Base-by-base conservation (phyloP, 2,797 vertebrate genomes). In the Hemibagrus guttatus region DNA sequence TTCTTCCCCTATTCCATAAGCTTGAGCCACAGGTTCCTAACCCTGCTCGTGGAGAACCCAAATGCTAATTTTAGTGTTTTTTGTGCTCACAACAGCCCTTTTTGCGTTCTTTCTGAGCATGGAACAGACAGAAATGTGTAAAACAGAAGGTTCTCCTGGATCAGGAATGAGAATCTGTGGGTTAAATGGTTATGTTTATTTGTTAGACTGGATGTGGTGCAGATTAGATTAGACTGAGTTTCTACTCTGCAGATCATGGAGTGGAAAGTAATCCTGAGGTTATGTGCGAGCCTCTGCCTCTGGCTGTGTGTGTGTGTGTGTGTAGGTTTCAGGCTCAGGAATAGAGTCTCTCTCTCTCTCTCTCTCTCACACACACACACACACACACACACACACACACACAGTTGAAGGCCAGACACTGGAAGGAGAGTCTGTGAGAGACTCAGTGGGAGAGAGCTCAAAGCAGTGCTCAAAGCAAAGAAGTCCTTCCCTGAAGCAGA, bases 401-500 rank as follows among this genome's bases (percentile, higher is more conserved):
- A 84, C 23, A 21, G 35, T 19, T 3, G 17, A 58, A 75, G 35
- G 26, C 71, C 71, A 84, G 46, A 28, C 46, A 11, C 17, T 64
- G 39, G 23, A 58, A 84, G 54, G 14, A 74, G 52, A 74, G 56
- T 28, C 59, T 64, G 39, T 61, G 69, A 74, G 52, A 74, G 56
- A 21, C 79, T 64, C 26, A 49, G 69, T 16, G n/a, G 56, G 69
- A 74, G 56, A 46, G 69, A 74, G 83, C 79, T 84, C 64, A 68
- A 82, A 89, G 85, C 79, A 79, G 28, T 13, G 59, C 75, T 80
- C 35, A 63, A 81, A 86, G 75, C 63, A 46, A 63, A 83, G 54
- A 76, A 54, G 76, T 2, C 49, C 85, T 81, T 64, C 39, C 79
- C 82, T 83, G 86, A 87, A 89, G 85, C 85, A 86, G 63, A 83